Evolutionary conservation across 1,140 invertebrate genomes (phyloP).

Genomic region (Antheraea mylitta): DNA sequence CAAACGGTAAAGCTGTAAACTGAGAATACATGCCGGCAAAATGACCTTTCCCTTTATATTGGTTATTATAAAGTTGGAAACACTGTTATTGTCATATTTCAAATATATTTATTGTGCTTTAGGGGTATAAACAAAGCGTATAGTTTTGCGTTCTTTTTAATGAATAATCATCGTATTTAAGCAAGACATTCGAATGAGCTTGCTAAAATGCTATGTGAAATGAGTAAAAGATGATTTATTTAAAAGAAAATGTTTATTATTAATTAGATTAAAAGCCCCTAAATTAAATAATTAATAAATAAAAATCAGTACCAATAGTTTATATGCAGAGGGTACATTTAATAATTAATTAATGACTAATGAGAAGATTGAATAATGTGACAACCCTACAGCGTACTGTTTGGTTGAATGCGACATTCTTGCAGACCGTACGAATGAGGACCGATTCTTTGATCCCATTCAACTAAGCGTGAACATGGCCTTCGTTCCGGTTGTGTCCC

Average conservation of each 20-base stretch:
- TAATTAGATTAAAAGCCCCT: too few relatives aligned
- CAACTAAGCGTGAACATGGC: background rate
- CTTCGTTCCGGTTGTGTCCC: background rate
- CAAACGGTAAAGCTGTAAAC: slow-evolving; percentile 51
- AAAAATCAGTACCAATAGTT: too few relatives aligned
- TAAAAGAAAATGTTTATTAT: too few relatives aligned
- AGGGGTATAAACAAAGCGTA: too few relatives aligned
- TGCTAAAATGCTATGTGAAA: too few relatives aligned
- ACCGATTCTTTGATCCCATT: slow-evolving; percentile 2
- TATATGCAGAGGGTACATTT: background rate
- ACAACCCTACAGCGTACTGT: background rate
- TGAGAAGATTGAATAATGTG: background rate
- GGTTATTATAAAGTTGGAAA: background rate
- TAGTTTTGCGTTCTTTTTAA: too few relatives aligned
- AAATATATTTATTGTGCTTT: too few relatives aligned
- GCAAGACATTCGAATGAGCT: too few relatives aligned
- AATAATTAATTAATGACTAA: background rate
- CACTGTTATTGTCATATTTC: too few relatives aligned
- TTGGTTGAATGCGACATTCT: background rate
- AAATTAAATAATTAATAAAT: too few relatives aligned
- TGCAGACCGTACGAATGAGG: background rate
- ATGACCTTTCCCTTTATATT: slow-evolving; percentile 11
- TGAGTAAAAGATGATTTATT: too few relatives aligned
- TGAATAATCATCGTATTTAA: too few relatives aligned
- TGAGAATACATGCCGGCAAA: slow-evolving; percentile 35